Evolutionary conservation across 2,113 vertebrate species (phyloP).

Genomic region (Orycteropus afer): DNA sequence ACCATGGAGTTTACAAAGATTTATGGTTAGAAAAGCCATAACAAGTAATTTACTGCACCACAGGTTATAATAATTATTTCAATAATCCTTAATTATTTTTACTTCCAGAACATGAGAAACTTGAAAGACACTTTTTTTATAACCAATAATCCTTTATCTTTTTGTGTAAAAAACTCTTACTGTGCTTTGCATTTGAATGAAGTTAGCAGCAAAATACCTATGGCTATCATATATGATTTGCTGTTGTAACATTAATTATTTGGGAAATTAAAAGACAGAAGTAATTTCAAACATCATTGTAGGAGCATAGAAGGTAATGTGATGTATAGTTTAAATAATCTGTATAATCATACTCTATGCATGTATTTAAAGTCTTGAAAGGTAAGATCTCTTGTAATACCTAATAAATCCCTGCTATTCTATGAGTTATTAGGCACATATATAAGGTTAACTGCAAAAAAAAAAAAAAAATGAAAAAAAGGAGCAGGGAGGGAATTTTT

Average conservation of each 20-base stretch:
- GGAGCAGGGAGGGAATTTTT: background rate
- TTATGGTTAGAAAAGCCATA: no score
- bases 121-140: background rate
- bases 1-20: no score
- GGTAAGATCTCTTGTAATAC: background rate
- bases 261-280: background rate
- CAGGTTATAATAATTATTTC: constrained; percentile 36
- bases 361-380: background rate
- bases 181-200: constrained; percentile 45
- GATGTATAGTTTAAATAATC: background rate
- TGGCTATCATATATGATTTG: background rate
- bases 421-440: background rate
- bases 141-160: background rate
- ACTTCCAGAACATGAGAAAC: background rate
- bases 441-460: background rate
- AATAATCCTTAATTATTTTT: constrained; percentile 13
- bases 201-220: background rate
- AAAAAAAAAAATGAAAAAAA: background rate
- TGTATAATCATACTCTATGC: background rate
- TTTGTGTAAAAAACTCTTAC: background rate
- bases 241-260: background rate
- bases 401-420: background rate
- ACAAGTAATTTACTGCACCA: no score
- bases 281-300: background rate
- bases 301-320: background rate